Base-by-base conservation (phyloP, 2,113 vertebrate species). In the Chaenogobius annularis region DNA sequence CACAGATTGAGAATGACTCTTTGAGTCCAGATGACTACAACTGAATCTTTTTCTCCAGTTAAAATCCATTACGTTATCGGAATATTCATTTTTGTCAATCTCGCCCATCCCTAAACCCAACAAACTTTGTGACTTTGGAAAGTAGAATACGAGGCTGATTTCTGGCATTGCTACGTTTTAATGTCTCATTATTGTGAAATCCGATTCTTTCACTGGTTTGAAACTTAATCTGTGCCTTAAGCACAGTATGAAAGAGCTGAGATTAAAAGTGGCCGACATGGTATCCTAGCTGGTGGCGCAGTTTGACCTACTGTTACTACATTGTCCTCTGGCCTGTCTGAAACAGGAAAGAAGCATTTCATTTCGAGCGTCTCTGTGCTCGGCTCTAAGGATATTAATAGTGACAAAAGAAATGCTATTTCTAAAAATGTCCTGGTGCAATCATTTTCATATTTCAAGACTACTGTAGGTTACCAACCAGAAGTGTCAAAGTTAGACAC, bases 361-460 rank as follows among this genome's bases (percentile, higher is more conserved):
- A 13, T 61, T 65, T 71, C 48, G 47, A 67, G 62, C 31, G 0
- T 54, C 40, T 48, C 37, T 50, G 66, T 82, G 82, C 62, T 78
- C 81, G 74, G 55, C 78, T 82, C 66, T 65, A 43, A 72, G 74
- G 55, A 23, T 58, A 26, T 58, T 58, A 40, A 72, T 22, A 43
- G 77, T 75, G 63, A 23, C 3, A 35, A 52, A 54, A 52, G 55
- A 58, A 58, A 26, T 14, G 55, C 11, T 11, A 11, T 22, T 12
- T 22, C 1, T 19, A 52, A n/a, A 48, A 14, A 48, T 48, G 14
- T 48, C 15, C 11, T 19, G 14, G 47, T 17, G 47, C 11, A 46
- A 46, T 48, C 5, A 14, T 48, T 48, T n/a, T 10, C 19, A 52
- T n/a, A 52, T 52, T n/a, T 9, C 47, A 48, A 48, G 26, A 31